Conservation (phyloP, 2,113 vertebrate genomes). For the Notothenia rossii region DNA sequence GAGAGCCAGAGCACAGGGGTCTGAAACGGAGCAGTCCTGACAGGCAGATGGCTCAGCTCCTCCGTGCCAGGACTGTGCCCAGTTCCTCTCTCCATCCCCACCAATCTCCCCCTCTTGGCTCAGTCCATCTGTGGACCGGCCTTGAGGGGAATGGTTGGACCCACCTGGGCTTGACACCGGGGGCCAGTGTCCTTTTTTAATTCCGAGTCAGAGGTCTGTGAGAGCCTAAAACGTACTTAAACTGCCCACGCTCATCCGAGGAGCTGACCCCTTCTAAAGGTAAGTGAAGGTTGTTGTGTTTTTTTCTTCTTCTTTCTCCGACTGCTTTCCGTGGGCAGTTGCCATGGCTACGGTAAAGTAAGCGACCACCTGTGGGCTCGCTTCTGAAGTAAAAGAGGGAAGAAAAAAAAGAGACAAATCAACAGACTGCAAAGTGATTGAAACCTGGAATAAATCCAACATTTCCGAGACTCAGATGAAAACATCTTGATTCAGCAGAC, state of each 20-base stretch:
- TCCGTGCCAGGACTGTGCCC: constrained; percentile 64
- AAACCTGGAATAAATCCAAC: constrained; percentile 66
- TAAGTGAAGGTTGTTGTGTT: constrained; percentile 55
- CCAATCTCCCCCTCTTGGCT: constrained; percentile 47
- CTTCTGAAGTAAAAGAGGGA: constrained; percentile 67
- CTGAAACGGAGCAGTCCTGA: constrained; percentile 72
- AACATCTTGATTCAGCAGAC: constrained; percentile 62
- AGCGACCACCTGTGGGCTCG: constrained; percentile 80
- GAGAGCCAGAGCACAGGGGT: constrained; percentile 54
- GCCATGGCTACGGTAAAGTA: constrained; percentile 76
- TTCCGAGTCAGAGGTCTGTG: constrained; percentile 44
- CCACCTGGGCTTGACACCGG: constrained; percentile 39
- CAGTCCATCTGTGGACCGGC: constrained; percentile 70
- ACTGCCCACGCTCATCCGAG: constrained; percentile 58
- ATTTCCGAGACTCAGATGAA: constrained; percentile 55
- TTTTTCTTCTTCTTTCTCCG: constrained; percentile 39
- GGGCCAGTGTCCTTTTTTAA: constrained; percentile 40
- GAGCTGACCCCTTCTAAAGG: constrained; percentile 64
- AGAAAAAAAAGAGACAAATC: constrained; percentile 63
- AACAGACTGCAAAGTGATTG: constrained; percentile 71
- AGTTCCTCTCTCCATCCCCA: constrained; percentile 24
- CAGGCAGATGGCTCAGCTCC: constrained; percentile 75
- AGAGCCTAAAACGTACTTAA: constrained; percentile 29
- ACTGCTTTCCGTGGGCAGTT: constrained; percentile 73
- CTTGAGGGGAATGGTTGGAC: constrained; percentile 54